Evolutionary conservation across 2,888 invertebrate genomes (phyloP).

Genomic region (Meandrusa payeni): DNA sequence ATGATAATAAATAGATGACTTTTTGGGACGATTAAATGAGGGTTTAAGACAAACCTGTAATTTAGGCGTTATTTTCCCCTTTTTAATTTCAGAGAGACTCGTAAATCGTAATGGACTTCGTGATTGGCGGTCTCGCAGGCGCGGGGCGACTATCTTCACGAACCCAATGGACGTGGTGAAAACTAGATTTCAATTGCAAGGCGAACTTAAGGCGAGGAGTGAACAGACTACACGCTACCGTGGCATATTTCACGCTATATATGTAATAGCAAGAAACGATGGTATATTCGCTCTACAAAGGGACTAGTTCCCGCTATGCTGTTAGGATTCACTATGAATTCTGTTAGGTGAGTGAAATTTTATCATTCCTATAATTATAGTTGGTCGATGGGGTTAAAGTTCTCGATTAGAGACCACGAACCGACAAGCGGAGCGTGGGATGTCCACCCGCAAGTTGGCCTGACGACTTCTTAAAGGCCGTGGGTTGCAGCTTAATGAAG

Average conservation of each 20-base stretch:
- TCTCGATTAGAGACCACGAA: too few species aligned
- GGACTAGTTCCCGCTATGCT: constrained; percentile 91
- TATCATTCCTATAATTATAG: too few species aligned
- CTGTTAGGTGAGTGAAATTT: too few species aligned
- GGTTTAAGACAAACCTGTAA: too few species aligned
- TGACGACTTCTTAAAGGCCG: too few species aligned
- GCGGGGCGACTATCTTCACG: constrained; percentile 88
- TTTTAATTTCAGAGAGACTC: constrained; percentile 22
- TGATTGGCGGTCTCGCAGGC: constrained; percentile 86
- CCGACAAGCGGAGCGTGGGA: too few species aligned
- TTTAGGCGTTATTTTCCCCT: too few species aligned
- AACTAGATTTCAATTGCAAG: constrained; percentile 92
- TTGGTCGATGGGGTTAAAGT: too few species aligned
- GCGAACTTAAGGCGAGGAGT: constrained; percentile 82
- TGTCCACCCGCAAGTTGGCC: too few species aligned
- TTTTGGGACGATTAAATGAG: too few species aligned
- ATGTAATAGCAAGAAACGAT: constrained; percentile 86
- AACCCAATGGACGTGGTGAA: constrained; percentile 95
- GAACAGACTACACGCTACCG: constrained; percentile 80
- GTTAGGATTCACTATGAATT: constrained; percentile 86
- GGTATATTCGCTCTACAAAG: constrained; percentile 87
- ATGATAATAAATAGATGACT: too few species aligned
- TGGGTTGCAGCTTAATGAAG: too few species aligned
- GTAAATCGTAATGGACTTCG: constrained; percentile 82
- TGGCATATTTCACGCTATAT: constrained; percentile 89